A percentile compares a stretch with the other conserved stretches of the same genome.
phyloP scores from a whole-genome alignment of 2,888 invertebrate genomes.

The Tridacna crocea region DNA sequence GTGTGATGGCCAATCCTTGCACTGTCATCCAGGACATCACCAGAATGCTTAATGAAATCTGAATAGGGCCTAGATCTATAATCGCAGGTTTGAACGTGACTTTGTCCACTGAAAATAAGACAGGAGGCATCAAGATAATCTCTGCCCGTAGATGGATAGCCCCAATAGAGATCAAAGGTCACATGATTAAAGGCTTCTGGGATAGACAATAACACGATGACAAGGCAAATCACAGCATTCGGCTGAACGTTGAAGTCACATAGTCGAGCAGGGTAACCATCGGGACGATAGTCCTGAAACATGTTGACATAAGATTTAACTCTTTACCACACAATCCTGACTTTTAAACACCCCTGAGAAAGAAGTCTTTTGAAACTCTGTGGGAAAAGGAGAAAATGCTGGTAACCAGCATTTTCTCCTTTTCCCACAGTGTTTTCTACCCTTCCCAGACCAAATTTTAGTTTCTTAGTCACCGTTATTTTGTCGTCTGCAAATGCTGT shows the following conservation, averaged over 20 bases:
- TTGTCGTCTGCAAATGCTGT: no score
- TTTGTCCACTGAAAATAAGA: slow-evolving; percentile 53
- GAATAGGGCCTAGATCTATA: slow-evolving; percentile 3
- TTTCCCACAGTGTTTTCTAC: no score
- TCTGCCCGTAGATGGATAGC: slow-evolving; percentile 56
- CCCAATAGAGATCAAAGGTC: slow-evolving; percentile 71
- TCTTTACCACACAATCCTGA: no score
- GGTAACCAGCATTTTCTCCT: no score
- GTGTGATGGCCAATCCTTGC: slow-evolving; percentile 68
- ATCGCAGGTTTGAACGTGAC: slow-evolving; percentile 41
- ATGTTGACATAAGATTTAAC: no score
- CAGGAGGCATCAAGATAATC: slow-evolving; percentile 72
- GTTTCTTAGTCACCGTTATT: no score
- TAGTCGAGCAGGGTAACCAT: slow-evolving; percentile 43
- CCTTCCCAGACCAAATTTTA: no score
- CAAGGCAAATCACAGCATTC: slow-evolving; percentile 61
- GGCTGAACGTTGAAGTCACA: slow-evolving; percentile 58
- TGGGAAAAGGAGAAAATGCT: no score
- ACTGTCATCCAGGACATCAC: slow-evolving; percentile 64
- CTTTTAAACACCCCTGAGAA: no score
- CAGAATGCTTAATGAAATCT: slow-evolving; percentile 60
- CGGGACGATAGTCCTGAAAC: slow-evolving; percentile 33
- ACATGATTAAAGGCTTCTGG: slow-evolving; percentile 69
- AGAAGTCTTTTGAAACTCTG: no score
- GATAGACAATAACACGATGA: slow-evolving; percentile 64